Evolutionary conservation across 2,888 invertebrate species (phyloP).

Genomic region (Platynereis dumerilii): DNA sequence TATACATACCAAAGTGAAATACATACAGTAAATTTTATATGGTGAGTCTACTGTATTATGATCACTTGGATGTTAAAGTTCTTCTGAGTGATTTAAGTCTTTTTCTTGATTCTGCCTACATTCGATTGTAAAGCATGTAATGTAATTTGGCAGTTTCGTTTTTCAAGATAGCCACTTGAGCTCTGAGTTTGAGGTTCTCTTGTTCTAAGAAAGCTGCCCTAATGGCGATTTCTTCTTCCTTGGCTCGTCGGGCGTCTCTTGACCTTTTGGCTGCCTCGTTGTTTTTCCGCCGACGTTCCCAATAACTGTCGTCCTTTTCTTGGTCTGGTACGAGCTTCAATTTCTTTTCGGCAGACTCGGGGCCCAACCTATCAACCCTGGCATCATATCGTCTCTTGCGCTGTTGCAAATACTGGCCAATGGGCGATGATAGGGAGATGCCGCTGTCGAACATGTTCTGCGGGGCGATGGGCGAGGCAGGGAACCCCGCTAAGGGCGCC

Average conservation of each 20-base stretch:
- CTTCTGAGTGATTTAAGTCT: no score
- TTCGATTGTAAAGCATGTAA: slow-evolving; percentile 63
- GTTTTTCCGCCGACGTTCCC: slow-evolving; percentile 86
- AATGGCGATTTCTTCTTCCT: slow-evolving; percentile 91
- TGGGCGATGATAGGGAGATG: slow-evolving; percentile 28
- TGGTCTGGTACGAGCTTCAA: slow-evolving; percentile 50
- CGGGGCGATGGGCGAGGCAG: not conserved
- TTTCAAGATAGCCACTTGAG: slow-evolving; percentile 73
- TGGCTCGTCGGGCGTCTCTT: slow-evolving; percentile 84
- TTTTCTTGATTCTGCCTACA: slow-evolving; percentile 3
- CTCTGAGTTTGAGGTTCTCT: slow-evolving; percentile 80
- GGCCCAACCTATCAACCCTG: not conserved
- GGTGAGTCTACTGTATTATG: no score
- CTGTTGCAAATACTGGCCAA: slow-evolving; percentile 27
- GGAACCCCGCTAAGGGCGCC: slow-evolving; percentile 12
- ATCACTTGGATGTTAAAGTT: no score
- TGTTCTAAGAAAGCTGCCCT: slow-evolving; percentile 86
- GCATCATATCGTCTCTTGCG: slow-evolving; percentile 20
- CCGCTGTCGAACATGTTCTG: slow-evolving; percentile 6
- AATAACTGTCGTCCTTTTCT: slow-evolving; percentile 81
- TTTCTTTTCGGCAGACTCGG: slow-evolving; percentile 4
- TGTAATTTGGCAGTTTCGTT: slow-evolving; percentile 71
- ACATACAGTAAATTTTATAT: no score
- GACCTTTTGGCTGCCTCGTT: slow-evolving; percentile 95
- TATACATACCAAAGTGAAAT: no score